Evolutionary conservation across 2,113 vertebrate species (phyloP).

Genomic region (Oncorhynchus kisutch): DNA sequence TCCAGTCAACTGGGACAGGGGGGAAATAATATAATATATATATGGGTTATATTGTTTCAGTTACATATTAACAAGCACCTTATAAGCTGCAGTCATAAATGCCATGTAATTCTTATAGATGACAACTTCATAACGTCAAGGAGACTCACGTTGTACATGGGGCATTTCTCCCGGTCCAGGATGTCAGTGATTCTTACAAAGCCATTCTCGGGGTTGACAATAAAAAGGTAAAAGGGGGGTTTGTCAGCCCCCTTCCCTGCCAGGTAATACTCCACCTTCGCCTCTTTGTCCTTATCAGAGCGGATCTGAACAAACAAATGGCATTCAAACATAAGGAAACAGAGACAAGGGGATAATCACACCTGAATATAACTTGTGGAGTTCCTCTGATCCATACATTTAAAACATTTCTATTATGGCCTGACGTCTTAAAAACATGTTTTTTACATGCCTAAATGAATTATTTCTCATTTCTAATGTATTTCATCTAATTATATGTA

Average conservation of each 20-base stretch:
- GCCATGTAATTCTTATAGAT: too few relatives aligned
- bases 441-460: too few relatives aligned
- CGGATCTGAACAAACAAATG: constrained; percentile 59
- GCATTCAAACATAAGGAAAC: neutral
- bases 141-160: constrained; percentile 65
- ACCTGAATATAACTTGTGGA: neutral
- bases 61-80: too few relatives aligned
- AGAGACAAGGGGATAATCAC: neutral
- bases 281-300: constrained; percentile 54
- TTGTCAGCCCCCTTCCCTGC: constrained; percentile 63
- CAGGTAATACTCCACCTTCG: constrained; percentile 58
- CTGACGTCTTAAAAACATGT: too few relatives aligned
- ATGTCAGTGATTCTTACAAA: constrained; percentile 50
- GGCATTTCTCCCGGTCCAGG: constrained; percentile 63
- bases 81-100: too few relatives aligned
- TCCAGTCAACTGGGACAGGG: constrained; percentile 58
- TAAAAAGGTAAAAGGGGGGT: constrained; percentile 59
- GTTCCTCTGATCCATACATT: neutral
- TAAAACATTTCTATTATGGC: too few relatives aligned
- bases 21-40: neutral
- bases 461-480: too few relatives aligned
- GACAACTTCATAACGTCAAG: neutral
- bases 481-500: too few relatives aligned
- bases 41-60: too few relatives aligned
- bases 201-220: constrained; percentile 58